Conservation (phyloP, 1,140 invertebrate species). For the Melitaea cinxia region DNA sequence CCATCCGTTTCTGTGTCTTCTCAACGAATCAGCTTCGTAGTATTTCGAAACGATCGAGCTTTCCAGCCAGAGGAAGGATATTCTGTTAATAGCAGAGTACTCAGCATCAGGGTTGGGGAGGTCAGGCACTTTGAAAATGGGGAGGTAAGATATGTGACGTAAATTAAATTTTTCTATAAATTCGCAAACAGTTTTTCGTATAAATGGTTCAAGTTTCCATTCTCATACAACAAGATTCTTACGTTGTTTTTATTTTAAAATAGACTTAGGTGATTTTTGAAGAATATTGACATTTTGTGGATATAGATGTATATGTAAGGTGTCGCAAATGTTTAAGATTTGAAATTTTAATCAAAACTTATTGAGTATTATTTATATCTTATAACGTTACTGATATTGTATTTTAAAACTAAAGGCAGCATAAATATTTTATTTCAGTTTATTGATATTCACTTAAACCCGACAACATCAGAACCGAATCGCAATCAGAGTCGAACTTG, state of each 20-base stretch:
- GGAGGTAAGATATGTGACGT: conserved; percentile 49
- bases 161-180: too few species aligned
- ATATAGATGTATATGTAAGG: too few species aligned
- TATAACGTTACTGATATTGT: not conserved
- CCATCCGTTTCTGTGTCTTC: conserved; percentile 46
- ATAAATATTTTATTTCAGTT: conserved; percentile 46
- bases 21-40: conserved; percentile 73
- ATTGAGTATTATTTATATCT: not conserved
- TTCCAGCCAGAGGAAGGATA: conserved; percentile 47
- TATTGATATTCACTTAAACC: conserved; percentile 69
- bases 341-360: not conserved
- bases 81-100: conserved; percentile 63
- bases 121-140: conserved; percentile 55
- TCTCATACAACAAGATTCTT: too few species aligned
- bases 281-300: too few species aligned
- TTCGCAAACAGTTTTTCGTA: too few species aligned
- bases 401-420: conserved; percentile 9
- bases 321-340: too few species aligned
- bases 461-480: conserved; percentile 37
- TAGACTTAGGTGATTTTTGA: too few species aligned
- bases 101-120: conserved; percentile 69
- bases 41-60: conserved; percentile 74
- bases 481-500: conserved; percentile 67
- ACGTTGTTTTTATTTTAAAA: too few species aligned
- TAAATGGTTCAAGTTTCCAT: too few species aligned